phyloP scores from a whole-genome alignment of 2,888 invertebrate species.

The Heterodera filipjevi region DNA sequence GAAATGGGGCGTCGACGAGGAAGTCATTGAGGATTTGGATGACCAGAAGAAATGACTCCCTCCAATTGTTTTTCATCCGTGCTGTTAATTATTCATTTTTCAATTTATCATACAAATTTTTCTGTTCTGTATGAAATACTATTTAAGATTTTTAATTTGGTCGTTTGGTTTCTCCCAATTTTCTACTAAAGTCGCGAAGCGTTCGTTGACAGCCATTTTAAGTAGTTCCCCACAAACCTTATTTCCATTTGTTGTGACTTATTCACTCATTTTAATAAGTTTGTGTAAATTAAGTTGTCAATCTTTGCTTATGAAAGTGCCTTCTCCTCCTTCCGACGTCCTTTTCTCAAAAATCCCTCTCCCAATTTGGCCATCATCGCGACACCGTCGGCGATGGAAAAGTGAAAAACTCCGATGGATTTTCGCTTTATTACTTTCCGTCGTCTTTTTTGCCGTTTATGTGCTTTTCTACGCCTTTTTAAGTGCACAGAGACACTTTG shows the following conservation, averaged over 20 bases:
- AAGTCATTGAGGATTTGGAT: slow-evolving; percentile 47
- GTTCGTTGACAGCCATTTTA: too few relatives aligned
- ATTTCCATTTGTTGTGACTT: too few relatives aligned
- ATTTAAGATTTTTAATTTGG: too few relatives aligned
- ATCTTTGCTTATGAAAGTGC: slow-evolving; percentile 1
- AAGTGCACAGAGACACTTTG: slow-evolving; percentile 11
- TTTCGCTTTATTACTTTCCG: slow-evolving; percentile 19
- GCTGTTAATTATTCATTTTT: neutral
- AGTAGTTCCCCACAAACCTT: too few relatives aligned
- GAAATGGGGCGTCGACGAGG: slow-evolving; percentile 70
- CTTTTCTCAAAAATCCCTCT: neutral
- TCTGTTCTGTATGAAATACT: too few relatives aligned
- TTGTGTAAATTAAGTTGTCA: neutral
- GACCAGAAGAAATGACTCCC: slow-evolving; percentile 42
- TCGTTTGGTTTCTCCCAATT: too few relatives aligned
- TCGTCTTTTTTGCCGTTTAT: slow-evolving; percentile 27
- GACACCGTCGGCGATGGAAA: neutral
- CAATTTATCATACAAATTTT: neutral
- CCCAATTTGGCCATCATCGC: neutral
- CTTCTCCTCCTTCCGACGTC: neutral
- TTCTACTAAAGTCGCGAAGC: too few relatives aligned
- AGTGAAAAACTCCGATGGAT: slow-evolving; percentile 15
- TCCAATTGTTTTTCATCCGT: neutral
- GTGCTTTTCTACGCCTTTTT: slow-evolving; percentile 28
- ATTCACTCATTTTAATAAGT: too few relatives aligned